These are phyloP conservation scores for Caranx ignobilis DNA, from an alignment of 2,113 vertebrate genomes.

Conservation along the genomic window DNA sequence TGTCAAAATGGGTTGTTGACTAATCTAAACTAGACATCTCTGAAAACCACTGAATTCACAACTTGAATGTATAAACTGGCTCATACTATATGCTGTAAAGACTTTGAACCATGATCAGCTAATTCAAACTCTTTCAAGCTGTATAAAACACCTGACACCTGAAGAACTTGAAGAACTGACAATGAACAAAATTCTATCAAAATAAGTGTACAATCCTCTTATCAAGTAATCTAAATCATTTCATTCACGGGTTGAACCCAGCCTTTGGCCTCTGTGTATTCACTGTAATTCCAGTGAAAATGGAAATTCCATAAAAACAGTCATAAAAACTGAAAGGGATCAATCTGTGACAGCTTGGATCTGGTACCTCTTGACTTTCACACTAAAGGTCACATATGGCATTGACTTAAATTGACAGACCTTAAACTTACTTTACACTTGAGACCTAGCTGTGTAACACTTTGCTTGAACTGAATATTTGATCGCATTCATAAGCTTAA, in stretches of 20 bases:
- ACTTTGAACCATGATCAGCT: no score
- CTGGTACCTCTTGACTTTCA: conserved; percentile 68
- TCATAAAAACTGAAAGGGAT: conserved; percentile 55
- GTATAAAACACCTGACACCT: no score
- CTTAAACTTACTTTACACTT: conserved; percentile 71
- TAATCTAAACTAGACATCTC: neutral
- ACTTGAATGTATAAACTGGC: no score
- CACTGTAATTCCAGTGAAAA: conserved; percentile 40
- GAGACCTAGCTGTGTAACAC: conserved; percentile 60
- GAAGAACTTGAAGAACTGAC: no score
- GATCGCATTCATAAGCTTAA: conserved; percentile 66
- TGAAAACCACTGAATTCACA: no score
- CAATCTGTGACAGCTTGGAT: conserved; percentile 41
- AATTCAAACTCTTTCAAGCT: no score
- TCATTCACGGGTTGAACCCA: neutral
- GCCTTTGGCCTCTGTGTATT: conserved; percentile 6
- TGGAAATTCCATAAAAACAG: conserved; percentile 47
- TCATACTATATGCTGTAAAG: no score
- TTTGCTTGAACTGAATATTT: conserved; percentile 68
- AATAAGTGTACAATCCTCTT: neutral
- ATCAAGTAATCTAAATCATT: neutral
- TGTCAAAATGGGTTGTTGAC: neutral
- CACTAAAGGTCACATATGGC: conserved; percentile 72
- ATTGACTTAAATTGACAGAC: conserved; percentile 58
- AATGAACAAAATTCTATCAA: neutral